phyloP scores from a whole-genome alignment of 2,113 vertebrate species.

The Melanostigma gelatinosum region DNA sequence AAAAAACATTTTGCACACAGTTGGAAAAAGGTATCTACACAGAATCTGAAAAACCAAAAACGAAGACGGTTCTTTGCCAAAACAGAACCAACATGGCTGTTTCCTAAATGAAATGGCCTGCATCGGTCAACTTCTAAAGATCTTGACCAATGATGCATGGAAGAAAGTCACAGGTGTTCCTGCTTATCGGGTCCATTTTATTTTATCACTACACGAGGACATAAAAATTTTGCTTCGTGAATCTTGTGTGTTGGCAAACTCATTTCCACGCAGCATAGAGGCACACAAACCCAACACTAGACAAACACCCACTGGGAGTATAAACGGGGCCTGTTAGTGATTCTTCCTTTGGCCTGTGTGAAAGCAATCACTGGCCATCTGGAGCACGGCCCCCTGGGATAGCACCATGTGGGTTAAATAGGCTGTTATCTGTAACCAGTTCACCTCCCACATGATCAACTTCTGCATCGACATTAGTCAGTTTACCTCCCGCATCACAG shows the following conservation, averaged over 20 bases:
- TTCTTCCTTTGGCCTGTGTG: conserved; percentile 54
- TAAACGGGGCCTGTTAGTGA: conserved; percentile 57
- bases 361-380: conserved; percentile 73
- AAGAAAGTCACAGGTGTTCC: background rate
- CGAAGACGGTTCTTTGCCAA: background rate
- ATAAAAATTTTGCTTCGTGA: conserved; percentile 10
- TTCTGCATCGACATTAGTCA: conserved; percentile 67
- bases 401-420: conserved; percentile 72
- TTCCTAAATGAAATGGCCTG: conserved; percentile 27
- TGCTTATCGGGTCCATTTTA: background rate
- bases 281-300: conserved; percentile 44
- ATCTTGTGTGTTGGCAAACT: conserved; percentile 29
- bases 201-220: background rate
- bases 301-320: conserved; percentile 56
- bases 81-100: background rate
- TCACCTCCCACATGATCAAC: conserved; percentile 66
- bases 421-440: conserved; percentile 70
- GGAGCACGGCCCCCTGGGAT: conserved; percentile 60
- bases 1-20: background rate
- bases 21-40: background rate
- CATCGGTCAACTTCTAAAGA: conserved; percentile 11
- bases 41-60: background rate
- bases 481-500: conserved; percentile 49
- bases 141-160: background rate
- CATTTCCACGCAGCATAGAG: conserved; percentile 18